phyloP scores from a whole-genome alignment of 2,888 invertebrate species.

The Drosophila hamatofila region DNA sequence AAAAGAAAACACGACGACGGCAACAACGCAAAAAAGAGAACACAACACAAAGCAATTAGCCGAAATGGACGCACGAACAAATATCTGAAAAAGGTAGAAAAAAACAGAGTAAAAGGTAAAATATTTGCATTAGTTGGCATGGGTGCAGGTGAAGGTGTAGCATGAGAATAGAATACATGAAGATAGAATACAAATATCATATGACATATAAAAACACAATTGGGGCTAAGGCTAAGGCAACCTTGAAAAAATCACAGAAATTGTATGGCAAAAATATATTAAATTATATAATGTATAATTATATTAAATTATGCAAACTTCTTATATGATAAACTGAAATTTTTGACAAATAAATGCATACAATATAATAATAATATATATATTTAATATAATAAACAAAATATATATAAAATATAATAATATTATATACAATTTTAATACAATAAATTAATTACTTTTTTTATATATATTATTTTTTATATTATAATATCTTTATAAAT shows the following conservation, averaged over 20 bases:
- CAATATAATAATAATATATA: no score
- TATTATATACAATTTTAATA: no score
- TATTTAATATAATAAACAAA: no score
- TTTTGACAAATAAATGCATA: no score
- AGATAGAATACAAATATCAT: slow-evolving; percentile 55
- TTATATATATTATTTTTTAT: no score
- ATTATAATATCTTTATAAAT: no score
- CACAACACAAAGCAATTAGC: slow-evolving; percentile 77
- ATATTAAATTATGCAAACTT: background rate
- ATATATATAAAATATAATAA: no score
- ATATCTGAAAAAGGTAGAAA: slow-evolving; percentile 53
- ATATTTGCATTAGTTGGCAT: slow-evolving; percentile 75
- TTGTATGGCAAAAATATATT: background rate
- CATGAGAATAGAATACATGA: slow-evolving; percentile 39
- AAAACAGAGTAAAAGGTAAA: slow-evolving; percentile 57
- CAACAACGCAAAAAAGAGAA: slow-evolving; percentile 36
- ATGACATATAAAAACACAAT: background rate
- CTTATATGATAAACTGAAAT: no score
- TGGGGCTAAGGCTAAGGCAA: slow-evolving; percentile 1
- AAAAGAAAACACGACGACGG: slow-evolving; percentile 15
- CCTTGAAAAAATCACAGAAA: background rate
- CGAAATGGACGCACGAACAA: slow-evolving; percentile 70
- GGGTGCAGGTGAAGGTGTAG: slow-evolving; percentile 43
- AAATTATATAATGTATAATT: background rate
- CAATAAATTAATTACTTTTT: no score